Percentiles rank a stretch among this genome's conserved stretches.
These are phyloP conservation scores for Myopa testacea DNA, from an alignment of 2,888 invertebrate genomes.

Conservation along the genomic window DNA sequence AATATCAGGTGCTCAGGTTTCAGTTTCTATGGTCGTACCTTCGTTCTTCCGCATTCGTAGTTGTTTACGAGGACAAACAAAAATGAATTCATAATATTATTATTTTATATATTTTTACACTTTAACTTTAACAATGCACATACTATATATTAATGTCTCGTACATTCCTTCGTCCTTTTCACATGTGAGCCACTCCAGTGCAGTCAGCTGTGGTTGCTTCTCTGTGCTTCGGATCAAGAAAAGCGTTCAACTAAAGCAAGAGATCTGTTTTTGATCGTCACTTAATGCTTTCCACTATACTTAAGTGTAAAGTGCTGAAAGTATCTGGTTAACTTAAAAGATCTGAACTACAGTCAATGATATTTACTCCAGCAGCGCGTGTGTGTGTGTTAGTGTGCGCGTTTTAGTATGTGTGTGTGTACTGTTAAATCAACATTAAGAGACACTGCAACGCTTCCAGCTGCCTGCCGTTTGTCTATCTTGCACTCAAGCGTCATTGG, in stretches of 20 bases:
- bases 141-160: too few species aligned
- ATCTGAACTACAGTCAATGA: neutral
- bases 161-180: too few species aligned
- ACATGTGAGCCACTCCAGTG: neutral
- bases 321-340: neutral
- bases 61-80: too few species aligned
- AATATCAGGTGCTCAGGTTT: neutral
- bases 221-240: neutral
- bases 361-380: neutral
- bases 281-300: too few species aligned
- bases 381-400: neutral
- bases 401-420: neutral
- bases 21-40: too few species aligned
- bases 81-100: too few species aligned
- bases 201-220: constrained; percentile 5
- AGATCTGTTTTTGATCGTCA: neutral
- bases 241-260: neutral
- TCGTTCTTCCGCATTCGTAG: too few species aligned
- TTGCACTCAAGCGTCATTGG: constrained; percentile 11
- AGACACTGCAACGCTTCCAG: neutral
- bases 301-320: too few species aligned
- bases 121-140: too few species aligned
- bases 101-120: too few species aligned
- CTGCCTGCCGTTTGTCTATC: constrained; percentile 1
- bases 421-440: neutral